Conservation (phyloP, 2,797 vertebrate genomes). For the Loris lydekkerianus region DNA sequence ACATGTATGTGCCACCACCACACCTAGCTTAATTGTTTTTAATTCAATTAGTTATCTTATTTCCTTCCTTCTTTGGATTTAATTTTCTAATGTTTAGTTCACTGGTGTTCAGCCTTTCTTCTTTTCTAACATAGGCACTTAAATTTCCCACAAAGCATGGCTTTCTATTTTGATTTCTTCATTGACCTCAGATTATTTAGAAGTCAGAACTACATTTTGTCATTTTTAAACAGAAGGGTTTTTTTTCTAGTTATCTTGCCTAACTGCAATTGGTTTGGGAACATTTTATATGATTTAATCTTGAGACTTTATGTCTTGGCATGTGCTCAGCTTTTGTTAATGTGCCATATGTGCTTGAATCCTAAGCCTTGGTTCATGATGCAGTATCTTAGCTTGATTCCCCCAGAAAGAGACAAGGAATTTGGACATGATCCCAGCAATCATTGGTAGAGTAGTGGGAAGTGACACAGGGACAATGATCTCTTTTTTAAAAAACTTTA, state of each 20-base stretch:
- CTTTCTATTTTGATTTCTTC: conserved; percentile 49
- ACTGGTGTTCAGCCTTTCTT: conserved; percentile 15
- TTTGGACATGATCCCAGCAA: conserved; percentile 1
- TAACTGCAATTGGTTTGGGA: conserved; percentile 17
- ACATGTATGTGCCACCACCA: neutral
- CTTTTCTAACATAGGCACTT: conserved; percentile 16
- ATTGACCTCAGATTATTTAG: conserved; percentile 35
- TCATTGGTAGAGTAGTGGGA: neutral
- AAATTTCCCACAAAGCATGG: neutral
- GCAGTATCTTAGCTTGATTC: neutral
- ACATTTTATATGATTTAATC: conserved; percentile 51
- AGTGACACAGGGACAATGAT: neutral
- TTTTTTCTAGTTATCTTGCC: conserved; percentile 48
- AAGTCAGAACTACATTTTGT: conserved; percentile 46
- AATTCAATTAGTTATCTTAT: neutral
- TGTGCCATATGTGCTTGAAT: conserved; percentile 43
- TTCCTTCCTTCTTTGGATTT: conserved; percentile 17
- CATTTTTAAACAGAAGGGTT: conserved; percentile 45
- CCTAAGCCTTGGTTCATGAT: conserved; percentile 21
- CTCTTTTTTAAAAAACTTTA: too few relatives aligned
- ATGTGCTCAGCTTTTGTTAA: conserved; percentile 43
- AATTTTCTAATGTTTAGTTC: conserved; percentile 29
- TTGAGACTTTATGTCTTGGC: conserved; percentile 50
- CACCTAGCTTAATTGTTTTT: neutral
- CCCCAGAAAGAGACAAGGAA: neutral